Base-by-base conservation (phyloP, 2,797 vertebrate species). In the Etheostoma perlongum region DNA sequence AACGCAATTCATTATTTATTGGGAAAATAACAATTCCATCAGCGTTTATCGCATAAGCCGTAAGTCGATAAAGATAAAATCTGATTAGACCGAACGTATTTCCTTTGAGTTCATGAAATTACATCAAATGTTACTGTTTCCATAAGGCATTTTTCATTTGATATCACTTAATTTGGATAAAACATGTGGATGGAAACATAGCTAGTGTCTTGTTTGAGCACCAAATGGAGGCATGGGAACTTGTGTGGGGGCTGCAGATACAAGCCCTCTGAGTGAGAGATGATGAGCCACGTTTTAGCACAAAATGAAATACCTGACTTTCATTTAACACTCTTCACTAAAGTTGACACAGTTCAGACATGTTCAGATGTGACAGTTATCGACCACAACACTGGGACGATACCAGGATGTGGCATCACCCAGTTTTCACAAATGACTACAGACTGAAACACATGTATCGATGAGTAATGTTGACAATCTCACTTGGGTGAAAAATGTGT, bases 351-450 rank as follows among this genome's bases (percentile, higher is more conserved):
- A 40, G 59, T 81, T 89, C 40, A 79, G 51, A 42, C 68, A 49
- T 69, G 14, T 19, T 59, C 44, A 83, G 82, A 88, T 74, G 82
- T 46, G 69, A 82, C 84, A 36, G 81, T 85, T 88, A 79, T 16
- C 9, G n/a, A 89, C 90, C 85, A 77, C 87, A 84, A 53, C 65
- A 72, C 54, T 51, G 78, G 49, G 77, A 77, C 40, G 10, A 72
- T 72, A 76, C 82, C 91, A 91, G 90, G 79, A 93, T 94, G 92
- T 91, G 89, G 80, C 85, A 71, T 84, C 67, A 23, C 59, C 53
- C 55, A 57, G 58, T 30, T 49, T 71, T 70, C 59, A 59, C 54
- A 85, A 74, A 89, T 81, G 85, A 92, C 72, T 82, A 33, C 61
- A 72, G 6, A 36, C 44, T 51, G 74, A 79, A 74, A 62, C 73